Conservation (phyloP, 2,888 invertebrate genomes). For the Pantelozetes paolii region DNA sequence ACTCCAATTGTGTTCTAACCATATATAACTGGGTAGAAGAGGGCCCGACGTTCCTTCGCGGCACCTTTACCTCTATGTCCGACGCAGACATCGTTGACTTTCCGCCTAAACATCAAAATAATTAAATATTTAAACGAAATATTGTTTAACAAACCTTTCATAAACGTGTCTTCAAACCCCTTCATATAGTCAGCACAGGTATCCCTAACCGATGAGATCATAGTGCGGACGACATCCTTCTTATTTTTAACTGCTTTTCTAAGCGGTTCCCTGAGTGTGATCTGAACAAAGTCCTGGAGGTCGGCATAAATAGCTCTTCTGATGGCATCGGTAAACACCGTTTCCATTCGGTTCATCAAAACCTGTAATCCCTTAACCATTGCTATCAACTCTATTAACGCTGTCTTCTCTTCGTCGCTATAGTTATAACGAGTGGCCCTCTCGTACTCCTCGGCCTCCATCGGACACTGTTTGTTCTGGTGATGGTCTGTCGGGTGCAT, state of each 20-base stretch:
- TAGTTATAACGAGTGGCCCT: constrained; percentile 77
- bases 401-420: constrained; percentile 93
- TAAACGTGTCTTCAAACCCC: constrained; percentile 77
- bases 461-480: constrained; percentile 87
- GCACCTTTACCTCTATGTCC: constrained; percentile 85
- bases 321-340: constrained; percentile 86
- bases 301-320: constrained; percentile 89
- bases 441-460: constrained; percentile 97
- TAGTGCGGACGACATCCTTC: constrained; percentile 84
- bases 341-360: constrained; percentile 93
- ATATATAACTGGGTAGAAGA: constrained; percentile 74
- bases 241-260: constrained; percentile 96
- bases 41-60: constrained; percentile 81
- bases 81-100: constrained; percentile 42
- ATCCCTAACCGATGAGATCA: constrained; percentile 92
- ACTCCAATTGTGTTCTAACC: constrained; percentile 98
- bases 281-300: constrained; percentile 92
- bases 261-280: constrained; percentile 79
- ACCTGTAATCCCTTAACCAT: constrained; percentile 99
- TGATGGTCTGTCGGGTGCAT: constrained; percentile 96
- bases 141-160: constrained; percentile 80
- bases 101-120: background rate
- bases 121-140: no score
- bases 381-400: constrained; percentile 94
- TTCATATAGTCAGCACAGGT: constrained; percentile 95